These are phyloP conservation scores for Aphelocoma californica DNA, from an alignment of 2,797 vertebrate genomes.

Conservation along the genomic window DNA sequence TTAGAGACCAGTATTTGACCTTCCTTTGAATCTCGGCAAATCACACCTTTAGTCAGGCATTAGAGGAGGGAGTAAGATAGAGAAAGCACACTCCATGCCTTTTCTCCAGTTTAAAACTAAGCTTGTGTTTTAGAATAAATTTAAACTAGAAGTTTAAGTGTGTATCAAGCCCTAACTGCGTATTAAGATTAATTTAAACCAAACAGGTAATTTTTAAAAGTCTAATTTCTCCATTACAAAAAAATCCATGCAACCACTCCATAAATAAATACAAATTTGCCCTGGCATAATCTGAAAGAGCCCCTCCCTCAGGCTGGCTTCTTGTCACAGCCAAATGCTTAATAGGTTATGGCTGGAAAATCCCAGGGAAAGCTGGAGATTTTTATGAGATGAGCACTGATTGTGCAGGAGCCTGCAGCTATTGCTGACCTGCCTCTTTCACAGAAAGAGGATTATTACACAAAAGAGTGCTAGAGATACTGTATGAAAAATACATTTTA, in stretches of 20 bases:
- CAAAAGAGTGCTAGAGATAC: slow-evolving; percentile 58
- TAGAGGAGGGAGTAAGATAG: neutral
- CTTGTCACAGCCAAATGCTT: slow-evolving; percentile 47
- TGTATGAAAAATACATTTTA: slow-evolving; percentile 69
- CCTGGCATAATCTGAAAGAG: slow-evolving; percentile 5
- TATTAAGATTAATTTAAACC: slow-evolving; percentile 30
- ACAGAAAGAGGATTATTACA: slow-evolving; percentile 68
- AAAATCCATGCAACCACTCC: neutral
- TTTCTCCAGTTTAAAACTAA: slow-evolving; percentile 24
- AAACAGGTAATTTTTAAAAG: neutral
- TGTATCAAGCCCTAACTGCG: neutral
- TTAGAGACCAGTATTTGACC: neutral
- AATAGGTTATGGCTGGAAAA: slow-evolving; percentile 66
- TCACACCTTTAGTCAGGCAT: neutral
- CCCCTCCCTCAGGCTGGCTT: slow-evolving; percentile 26
- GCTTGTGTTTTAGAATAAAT: slow-evolving; percentile 20
- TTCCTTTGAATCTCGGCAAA: neutral
- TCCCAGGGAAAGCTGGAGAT: slow-evolving; percentile 57
- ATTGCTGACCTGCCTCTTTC: slow-evolving; percentile 68
- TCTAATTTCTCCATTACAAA: slow-evolving; percentile 10
- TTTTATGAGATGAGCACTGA: slow-evolving; percentile 64
- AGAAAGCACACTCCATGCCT: neutral
- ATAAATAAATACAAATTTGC: slow-evolving; percentile 31
- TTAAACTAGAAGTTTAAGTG: neutral
- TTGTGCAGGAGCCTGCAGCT: slow-evolving; percentile 59